Conservation (phyloP, 2,888 invertebrate species). For the Horisme vitalbata region DNA sequence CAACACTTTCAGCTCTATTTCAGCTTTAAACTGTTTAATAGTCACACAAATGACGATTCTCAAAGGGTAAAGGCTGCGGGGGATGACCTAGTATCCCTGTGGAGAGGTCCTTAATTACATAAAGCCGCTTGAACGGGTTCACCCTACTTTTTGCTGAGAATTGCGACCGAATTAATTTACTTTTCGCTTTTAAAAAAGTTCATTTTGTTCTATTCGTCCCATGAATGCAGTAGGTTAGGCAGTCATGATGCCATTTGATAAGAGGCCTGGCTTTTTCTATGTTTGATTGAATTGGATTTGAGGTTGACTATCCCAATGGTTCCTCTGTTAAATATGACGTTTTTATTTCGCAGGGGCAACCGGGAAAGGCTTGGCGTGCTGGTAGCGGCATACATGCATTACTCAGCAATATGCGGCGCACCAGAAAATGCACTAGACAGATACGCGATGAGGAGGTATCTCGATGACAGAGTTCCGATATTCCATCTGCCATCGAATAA, state of each 20-base stretch:
- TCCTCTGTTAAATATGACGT: not conserved
- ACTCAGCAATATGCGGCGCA: conserved; percentile 95
- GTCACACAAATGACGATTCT: conserved; percentile 10
- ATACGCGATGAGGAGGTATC: conserved; percentile 95
- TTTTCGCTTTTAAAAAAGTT: conserved; percentile 25
- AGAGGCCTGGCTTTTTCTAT: too few species aligned
- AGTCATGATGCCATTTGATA: too few species aligned
- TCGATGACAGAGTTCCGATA: conserved; percentile 84
- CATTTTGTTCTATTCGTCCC: too few species aligned
- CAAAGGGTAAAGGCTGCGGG: conserved; percentile 12
- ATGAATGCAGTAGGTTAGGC: too few species aligned
- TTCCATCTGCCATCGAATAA: conserved; percentile 76
- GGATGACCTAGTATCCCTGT: conserved; percentile 28
- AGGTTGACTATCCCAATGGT: not conserved
- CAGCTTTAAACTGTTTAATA: not conserved
- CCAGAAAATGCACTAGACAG: conserved; percentile 93
- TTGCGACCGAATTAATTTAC: conserved; percentile 27
- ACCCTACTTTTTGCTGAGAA: conserved; percentile 27
- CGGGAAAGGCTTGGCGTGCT: conserved; percentile 93
- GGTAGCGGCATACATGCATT: conserved; percentile 96
- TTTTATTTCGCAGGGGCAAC: conserved; percentile 85
- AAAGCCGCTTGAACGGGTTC: conserved; percentile 31
- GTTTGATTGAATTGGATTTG: too few species aligned
- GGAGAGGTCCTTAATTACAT: conserved; percentile 36
- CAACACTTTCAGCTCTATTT: too few species aligned